Percentiles rank a stretch among this genome's conserved stretches.
These are phyloP conservation scores for Diorhabda carinulata DNA, from an alignment of 1,140 invertebrate genomes.

Conservation along the genomic window DNA sequence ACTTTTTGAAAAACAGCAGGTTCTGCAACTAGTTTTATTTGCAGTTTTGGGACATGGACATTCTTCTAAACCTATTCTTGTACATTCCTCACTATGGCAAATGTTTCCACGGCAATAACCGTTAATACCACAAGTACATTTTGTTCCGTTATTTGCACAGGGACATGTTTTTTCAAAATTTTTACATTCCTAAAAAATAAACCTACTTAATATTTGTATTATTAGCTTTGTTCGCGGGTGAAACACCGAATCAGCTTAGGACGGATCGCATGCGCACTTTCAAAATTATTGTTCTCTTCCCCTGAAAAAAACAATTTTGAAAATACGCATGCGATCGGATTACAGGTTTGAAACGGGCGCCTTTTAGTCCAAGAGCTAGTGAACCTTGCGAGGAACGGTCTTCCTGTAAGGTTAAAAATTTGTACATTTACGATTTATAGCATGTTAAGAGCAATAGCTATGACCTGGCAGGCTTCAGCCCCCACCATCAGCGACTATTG, in stretches of 20 bases:
- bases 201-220: slow-evolving; percentile 1
- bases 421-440: too few species aligned
- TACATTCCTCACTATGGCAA: slow-evolving; percentile 35
- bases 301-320: neutral
- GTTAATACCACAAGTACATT: slow-evolving; percentile 30
- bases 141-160: slow-evolving; percentile 14
- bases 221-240: neutral
- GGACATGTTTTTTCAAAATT: slow-evolving; percentile 29
- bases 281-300: neutral
- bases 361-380: too few species aligned
- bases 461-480: too few species aligned
- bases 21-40: slow-evolving; percentile 14
- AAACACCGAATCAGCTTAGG: neutral
- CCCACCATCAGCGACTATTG: too few species aligned
- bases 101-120: slow-evolving; percentile 24
- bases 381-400: too few species aligned
- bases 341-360: too few species aligned
- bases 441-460: too few species aligned
- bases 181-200: slow-evolving; percentile 27
- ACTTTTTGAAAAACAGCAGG: slow-evolving; percentile 27
- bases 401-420: too few species aligned
- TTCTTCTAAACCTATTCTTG: slow-evolving; percentile 28
- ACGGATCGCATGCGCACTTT: slow-evolving; percentile 7
- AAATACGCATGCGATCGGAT: neutral
- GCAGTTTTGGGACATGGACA: slow-evolving; percentile 22